A percentile compares a stretch with the other conserved stretches of the same genome.
Conservation (phyloP, 2,113 vertebrate genomes). For the Aplodontia rufa region DNA sequence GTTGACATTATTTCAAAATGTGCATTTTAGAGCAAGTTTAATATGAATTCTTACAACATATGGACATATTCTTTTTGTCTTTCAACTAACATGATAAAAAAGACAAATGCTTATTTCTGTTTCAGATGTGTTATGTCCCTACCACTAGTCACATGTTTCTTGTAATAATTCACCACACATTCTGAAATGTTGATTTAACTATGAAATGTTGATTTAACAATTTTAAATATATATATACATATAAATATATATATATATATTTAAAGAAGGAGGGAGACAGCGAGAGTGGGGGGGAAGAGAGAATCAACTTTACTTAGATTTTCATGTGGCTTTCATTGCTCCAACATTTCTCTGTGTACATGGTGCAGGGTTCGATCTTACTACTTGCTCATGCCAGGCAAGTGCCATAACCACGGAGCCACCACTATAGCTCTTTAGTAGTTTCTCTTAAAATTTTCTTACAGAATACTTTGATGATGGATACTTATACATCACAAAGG, state of each 20-base stretch:
- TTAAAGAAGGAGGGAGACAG: too few species aligned
- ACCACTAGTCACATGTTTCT: background rate
- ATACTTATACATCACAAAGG: background rate
- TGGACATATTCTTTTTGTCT: slow-evolving; percentile 61
- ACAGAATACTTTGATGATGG: background rate
- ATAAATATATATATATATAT: too few species aligned
- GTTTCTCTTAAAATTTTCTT: slow-evolving; percentile 42
- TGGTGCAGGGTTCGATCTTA: too few species aligned
- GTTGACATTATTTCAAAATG: slow-evolving; percentile 73
- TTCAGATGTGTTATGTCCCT: background rate
- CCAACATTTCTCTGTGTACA: too few species aligned
- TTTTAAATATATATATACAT: too few species aligned
- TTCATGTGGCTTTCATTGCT: too few species aligned
- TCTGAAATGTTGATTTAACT: slow-evolving; percentile 46
- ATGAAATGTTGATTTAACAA: too few species aligned
- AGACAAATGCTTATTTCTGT: slow-evolving; percentile 52
- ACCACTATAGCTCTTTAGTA: too few species aligned
- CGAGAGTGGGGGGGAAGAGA: too few species aligned
- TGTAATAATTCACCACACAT: slow-evolving; percentile 41
- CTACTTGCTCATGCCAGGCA: too few species aligned
- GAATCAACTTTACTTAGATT: too few species aligned
- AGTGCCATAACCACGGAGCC: too few species aligned
- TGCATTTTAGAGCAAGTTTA: slow-evolving; percentile 46
- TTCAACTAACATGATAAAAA: slow-evolving; percentile 63
- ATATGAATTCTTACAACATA: slow-evolving; percentile 57